Evolutionary conservation across 2,113 vertebrate species (phyloP).

Genomic region (Alligator mississippiensis): DNA sequence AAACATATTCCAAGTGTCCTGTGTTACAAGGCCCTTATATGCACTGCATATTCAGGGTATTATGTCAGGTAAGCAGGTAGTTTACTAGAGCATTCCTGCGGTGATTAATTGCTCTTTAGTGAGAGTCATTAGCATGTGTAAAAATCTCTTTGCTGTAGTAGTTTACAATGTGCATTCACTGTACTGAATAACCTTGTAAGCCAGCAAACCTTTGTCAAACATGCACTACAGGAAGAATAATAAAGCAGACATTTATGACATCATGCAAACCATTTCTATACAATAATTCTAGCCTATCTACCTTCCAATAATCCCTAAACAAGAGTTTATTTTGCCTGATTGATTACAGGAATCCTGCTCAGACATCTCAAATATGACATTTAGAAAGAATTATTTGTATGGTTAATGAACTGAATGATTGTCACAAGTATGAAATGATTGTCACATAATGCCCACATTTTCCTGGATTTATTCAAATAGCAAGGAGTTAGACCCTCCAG

Average conservation of each 20-base stretch:
- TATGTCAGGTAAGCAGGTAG: slow-evolving; percentile 18
- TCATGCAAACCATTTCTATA: neutral
- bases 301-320: neutral
- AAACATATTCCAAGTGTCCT: no score
- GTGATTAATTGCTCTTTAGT: neutral
- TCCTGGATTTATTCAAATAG: neutral
- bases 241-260: neutral
- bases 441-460: neutral
- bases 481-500: neutral
- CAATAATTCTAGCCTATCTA: neutral
- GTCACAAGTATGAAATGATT: neutral
- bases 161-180: neutral
- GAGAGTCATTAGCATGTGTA: neutral
- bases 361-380: neutral
- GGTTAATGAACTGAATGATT: slow-evolving; percentile 6
- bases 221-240: neutral
- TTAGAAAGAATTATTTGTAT: slow-evolving; percentile 22
- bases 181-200: neutral
- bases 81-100: neutral
- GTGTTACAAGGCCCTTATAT: neutral
- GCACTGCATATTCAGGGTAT: neutral
- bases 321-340: neutral
- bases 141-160: neutral
- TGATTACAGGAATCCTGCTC: neutral
- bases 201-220: neutral